phyloP scores from a whole-genome alignment of 2,888 invertebrate species.

The Allygus modestus region DNA sequence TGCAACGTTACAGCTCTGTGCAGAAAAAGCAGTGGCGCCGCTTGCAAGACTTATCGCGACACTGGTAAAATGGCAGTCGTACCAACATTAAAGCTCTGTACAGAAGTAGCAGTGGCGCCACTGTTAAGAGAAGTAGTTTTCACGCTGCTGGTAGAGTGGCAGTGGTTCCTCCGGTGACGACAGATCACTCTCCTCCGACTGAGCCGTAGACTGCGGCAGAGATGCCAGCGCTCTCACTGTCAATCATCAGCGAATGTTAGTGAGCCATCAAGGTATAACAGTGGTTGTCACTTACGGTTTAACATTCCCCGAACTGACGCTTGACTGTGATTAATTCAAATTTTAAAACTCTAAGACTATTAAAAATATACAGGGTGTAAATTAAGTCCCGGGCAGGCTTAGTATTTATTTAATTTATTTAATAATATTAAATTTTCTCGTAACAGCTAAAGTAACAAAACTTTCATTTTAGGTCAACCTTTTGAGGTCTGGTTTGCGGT shows the following conservation, averaged over 20 bases:
- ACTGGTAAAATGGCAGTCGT: background rate
- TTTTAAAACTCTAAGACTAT: too few species aligned
- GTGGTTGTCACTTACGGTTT: too few species aligned
- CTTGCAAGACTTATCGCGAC: background rate
- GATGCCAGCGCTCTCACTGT: constrained; percentile 88
- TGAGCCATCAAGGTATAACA: too few species aligned
- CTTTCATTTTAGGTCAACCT: too few species aligned
- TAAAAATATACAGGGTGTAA: too few species aligned
- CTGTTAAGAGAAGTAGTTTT: constrained; percentile 82
- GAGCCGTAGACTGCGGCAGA: constrained; percentile 78
- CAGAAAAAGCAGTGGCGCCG: background rate
- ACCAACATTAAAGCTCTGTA: constrained; percentile 18
- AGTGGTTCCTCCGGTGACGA: constrained; percentile 87
- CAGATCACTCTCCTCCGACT: constrained; percentile 83
- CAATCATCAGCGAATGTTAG: constrained; percentile 64
- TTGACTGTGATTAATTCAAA: too few species aligned
- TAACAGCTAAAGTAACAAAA: too few species aligned
- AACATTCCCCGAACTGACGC: too few species aligned
- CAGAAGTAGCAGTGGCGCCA: constrained; percentile 53
- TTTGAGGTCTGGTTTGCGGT: too few species aligned
- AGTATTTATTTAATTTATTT: too few species aligned
- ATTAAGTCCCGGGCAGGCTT: too few species aligned
- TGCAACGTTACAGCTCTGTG: background rate
- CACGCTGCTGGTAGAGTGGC: constrained; percentile 91
- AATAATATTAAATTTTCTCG: too few species aligned